A percentile compares a stretch with the other conserved stretches of the same genome.
Conservation (phyloP, 1,140 invertebrate species). For the Helicorthomorpha holstii region DNA sequence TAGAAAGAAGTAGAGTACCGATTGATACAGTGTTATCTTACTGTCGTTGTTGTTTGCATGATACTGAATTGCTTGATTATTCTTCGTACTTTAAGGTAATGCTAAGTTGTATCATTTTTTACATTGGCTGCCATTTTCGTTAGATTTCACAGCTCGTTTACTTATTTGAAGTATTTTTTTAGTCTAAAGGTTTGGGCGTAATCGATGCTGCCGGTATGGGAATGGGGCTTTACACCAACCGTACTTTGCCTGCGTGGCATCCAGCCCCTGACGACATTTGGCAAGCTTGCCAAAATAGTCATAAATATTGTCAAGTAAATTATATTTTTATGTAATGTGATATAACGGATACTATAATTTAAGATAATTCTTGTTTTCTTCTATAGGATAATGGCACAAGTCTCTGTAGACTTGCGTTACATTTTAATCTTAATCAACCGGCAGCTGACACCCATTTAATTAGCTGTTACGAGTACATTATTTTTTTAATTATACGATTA, state of each 20-base stretch:
- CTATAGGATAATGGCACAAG: conserved; percentile 19
- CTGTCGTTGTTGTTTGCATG: conserved; percentile 58
- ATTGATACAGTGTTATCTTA: conserved; percentile 62
- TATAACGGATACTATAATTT: conserved; percentile 1
- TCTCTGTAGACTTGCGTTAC: conserved; percentile 21
- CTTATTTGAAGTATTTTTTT: too few species aligned
- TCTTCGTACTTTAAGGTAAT: conserved; percentile 53
- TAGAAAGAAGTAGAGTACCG: conserved; percentile 44
- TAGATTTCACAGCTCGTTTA: background rate
- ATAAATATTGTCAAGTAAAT: conserved; percentile 23
- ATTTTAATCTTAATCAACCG: conserved; percentile 18
- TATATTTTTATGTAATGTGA: background rate
- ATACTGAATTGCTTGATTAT: conserved; percentile 53
- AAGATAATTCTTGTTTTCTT: conserved; percentile 5
- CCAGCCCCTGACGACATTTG: conserved; percentile 51
- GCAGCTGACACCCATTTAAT: conserved; percentile 21
- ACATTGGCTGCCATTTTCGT: background rate
- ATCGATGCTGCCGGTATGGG: conserved; percentile 62
- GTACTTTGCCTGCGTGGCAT: conserved; percentile 64
- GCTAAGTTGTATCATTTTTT: background rate
- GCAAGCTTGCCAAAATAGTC: conserved; percentile 26
- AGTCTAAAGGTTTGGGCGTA: conserved; percentile 53
- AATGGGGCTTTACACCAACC: conserved; percentile 63
- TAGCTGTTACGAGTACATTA: conserved; percentile 21
- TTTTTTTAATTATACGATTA: conserved; percentile 1